Conservation (phyloP, 2,113 vertebrate species). For the Theristicus caerulescens region DNA sequence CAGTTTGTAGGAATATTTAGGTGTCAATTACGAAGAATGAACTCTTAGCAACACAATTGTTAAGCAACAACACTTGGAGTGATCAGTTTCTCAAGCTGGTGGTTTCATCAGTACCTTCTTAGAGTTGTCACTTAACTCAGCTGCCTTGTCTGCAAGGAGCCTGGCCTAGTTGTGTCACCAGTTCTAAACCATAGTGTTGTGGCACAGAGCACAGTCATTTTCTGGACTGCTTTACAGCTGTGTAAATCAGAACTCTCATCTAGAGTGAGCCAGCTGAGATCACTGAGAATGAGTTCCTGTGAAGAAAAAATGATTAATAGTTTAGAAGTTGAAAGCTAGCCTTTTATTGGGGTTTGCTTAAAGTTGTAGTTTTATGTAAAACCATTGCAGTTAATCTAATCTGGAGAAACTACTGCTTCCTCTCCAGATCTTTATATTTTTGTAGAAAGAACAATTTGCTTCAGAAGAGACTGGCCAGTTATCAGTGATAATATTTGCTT, state of each 20-base stretch:
- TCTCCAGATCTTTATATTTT: background rate
- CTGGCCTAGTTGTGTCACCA: background rate
- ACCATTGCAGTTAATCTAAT: background rate
- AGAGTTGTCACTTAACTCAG: background rate
- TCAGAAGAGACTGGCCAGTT: background rate
- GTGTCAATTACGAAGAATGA: background rate
- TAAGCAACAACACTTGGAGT: background rate
- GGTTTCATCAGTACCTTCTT: background rate
- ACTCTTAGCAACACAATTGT: background rate
- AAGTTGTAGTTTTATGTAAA: background rate
- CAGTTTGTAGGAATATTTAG: background rate
- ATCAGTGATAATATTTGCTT: background rate
- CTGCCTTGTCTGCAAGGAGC: background rate
- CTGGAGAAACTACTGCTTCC: background rate
- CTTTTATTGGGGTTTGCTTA: background rate
- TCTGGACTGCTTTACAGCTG: background rate
- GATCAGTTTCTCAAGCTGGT: background rate
- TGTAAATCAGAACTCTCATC: background rate
- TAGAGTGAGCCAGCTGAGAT: background rate
- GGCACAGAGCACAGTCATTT: background rate
- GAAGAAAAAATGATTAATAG: background rate
- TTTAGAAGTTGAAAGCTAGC: background rate
- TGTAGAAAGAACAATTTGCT: background rate
- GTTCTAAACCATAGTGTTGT: background rate
- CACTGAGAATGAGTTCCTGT: background rate